These are phyloP conservation scores for Argynnis bischoffii DNA, from an alignment of 2,888 invertebrate genomes.

Conservation along the genomic window DNA sequence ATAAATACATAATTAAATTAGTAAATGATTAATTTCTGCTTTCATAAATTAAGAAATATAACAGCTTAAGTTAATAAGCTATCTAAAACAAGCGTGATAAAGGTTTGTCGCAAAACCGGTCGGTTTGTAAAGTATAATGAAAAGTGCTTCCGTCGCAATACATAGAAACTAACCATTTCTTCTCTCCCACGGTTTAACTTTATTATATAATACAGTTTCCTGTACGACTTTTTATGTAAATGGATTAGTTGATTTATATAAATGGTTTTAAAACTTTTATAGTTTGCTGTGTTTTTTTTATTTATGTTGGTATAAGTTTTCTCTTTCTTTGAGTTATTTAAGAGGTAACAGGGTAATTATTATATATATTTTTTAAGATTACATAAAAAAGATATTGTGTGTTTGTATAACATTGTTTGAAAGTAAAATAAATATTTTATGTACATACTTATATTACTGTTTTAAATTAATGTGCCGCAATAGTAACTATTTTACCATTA, in stretches of 20 bases:
- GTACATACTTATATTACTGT: too few relatives aligned
- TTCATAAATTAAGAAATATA: too few relatives aligned
- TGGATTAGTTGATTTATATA: conserved; percentile 32
- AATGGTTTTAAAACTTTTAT: background rate
- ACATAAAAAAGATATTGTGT: too few relatives aligned
- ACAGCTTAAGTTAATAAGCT: background rate
- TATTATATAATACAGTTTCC: conserved; percentile 36
- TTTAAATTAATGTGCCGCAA: too few relatives aligned
- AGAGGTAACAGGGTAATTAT: background rate
- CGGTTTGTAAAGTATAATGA: conserved; percentile 56
- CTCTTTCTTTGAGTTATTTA: background rate
- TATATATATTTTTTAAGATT: too few relatives aligned
- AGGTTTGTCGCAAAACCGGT: conserved; percentile 44
- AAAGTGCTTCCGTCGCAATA: conserved; percentile 46
- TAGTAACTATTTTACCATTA: too few relatives aligned
- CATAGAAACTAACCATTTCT: conserved; percentile 20
- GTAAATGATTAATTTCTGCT: too few relatives aligned
- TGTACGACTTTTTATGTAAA: conserved; percentile 33
- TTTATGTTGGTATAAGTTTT: background rate
- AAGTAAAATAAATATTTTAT: too few relatives aligned
- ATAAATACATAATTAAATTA: too few relatives aligned
- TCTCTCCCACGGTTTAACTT: conserved; percentile 33
- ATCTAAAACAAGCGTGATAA: conserved; percentile 14
- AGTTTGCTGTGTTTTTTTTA: background rate
- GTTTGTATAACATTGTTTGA: too few relatives aligned